A percentile compares a stretch with the other conserved stretches of the same genome.
These are phyloP conservation scores for Herminia tarsipennalis DNA, from an alignment of 2,888 invertebrate species.

Conservation along the genomic window DNA sequence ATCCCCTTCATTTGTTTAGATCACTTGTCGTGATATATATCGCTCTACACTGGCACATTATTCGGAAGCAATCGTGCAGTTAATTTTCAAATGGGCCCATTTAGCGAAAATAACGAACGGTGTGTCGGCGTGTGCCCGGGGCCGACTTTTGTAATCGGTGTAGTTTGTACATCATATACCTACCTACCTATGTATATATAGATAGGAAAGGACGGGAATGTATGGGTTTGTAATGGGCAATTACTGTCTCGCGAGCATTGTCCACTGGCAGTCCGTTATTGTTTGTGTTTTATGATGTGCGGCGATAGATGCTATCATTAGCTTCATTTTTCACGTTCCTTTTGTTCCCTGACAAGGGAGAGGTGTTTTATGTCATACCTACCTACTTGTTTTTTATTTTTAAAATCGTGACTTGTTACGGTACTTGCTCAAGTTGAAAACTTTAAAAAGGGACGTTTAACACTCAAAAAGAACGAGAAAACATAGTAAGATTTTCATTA, in stretches of 20 bases:
- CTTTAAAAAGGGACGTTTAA: no score
- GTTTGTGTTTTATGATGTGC: slow-evolving; percentile 56
- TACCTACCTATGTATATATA: background rate
- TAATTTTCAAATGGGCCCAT: slow-evolving; percentile 80
- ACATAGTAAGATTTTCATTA: no score
- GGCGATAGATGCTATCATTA: slow-evolving; percentile 51
- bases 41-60: slow-evolving; percentile 65
- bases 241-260: slow-evolving; percentile 53
- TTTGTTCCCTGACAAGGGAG: slow-evolving; percentile 30
- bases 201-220: background rate
- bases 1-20: slow-evolving; percentile 50
- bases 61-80: slow-evolving; percentile 78
- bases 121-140: slow-evolving; percentile 54
- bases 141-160: slow-evolving; percentile 62
- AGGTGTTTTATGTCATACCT: slow-evolving; percentile 21
- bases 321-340: slow-evolving; percentile 39
- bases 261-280: slow-evolving; percentile 49
- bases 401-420: background rate
- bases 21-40: slow-evolving; percentile 58
- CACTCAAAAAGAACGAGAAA: no score
- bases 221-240: slow-evolving; percentile 45
- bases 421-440: no score
- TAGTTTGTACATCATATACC: slow-evolving; percentile 38
- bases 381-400: background rate
- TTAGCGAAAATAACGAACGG: slow-evolving; percentile 75